Evolutionary conservation across 2,113 vertebrate genomes (phyloP).

Genomic region (Neodontobutis hainanensis): DNA sequence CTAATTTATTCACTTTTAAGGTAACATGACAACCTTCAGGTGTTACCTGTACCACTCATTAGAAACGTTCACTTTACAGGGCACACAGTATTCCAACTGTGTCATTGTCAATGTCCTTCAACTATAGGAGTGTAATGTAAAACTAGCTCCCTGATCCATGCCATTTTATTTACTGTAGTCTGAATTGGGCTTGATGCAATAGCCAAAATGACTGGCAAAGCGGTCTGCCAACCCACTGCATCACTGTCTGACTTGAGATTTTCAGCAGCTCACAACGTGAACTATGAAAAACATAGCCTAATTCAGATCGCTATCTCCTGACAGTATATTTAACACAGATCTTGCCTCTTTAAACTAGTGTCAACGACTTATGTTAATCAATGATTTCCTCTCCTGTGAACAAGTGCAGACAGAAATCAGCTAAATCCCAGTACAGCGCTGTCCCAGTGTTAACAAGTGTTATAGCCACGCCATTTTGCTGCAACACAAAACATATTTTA

Average conservation of each 20-base stretch:
- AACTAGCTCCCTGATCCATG: too few species aligned
- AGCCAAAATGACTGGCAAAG: slow-evolving; percentile 12
- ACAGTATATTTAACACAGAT: background rate
- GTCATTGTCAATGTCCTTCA: too few species aligned
- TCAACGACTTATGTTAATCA: background rate
- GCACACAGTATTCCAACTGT: too few species aligned
- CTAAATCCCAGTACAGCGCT: background rate
- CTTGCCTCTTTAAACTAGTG: background rate
- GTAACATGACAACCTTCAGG: too few species aligned
- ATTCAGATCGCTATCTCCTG: background rate
- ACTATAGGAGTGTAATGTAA: too few species aligned
- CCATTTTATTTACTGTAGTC: too few species aligned
- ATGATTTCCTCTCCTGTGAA: background rate
- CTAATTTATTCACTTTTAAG: too few species aligned
- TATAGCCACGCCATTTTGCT: background rate
- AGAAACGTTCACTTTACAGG: too few species aligned
- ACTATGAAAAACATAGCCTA: background rate
- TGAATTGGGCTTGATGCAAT: too few species aligned
- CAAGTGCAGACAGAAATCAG: too few species aligned
- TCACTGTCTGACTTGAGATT: background rate
- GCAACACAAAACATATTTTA: background rate
- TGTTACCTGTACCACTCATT: too few species aligned
- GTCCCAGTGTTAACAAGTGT: background rate
- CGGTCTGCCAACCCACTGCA: background rate
- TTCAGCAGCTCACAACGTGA: background rate